Base-by-base conservation (phyloP, 2,888 invertebrate species). In the Xylota segnis region DNA sequence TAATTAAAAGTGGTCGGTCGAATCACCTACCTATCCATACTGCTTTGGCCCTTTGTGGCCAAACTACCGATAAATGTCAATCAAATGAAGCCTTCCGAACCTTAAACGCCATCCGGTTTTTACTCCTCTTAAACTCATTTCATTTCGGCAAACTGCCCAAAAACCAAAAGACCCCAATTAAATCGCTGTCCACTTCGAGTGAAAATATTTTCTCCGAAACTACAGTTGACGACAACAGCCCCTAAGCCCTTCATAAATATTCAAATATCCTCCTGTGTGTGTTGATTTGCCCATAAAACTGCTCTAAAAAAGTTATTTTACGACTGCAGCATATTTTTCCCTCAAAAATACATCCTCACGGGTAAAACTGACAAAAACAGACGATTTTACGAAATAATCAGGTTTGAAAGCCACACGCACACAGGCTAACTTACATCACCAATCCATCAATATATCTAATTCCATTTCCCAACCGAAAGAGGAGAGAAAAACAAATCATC, bases 401-500 rank as follows among this genome's bases (percentile, higher is more conserved):
- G 37, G 18, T 37, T 43, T 43, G n/a, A 0, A 43, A n/a, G 1
- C 40, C 40, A 16, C 34, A 10, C 10, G 1, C 10, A 37, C n/a
- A 29, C 18, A 12, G 9, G 4, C 18, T 2, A 29, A 12, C 27
- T 1, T 2, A 52, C 23, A 12, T 14, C 40, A 27, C 40, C 40
- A 43, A 59, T 43, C 32, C 59, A 37, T 59, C 23, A 50, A 59
- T 71, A 27, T 45, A 59, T 27, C 14, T 61, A 37, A 61, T 63
- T 68, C 54, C 37, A n/a, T 37, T 29, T 12, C 5, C 27, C 9
- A 27, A 65, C 18, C 5, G 23, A 16, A 66, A 56, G 9, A 12
- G 7, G 47, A 50, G 29, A 27, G 34, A 45, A 63, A 43, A 56
- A 79, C 71, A 61, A 71, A 56, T 71, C 47, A 47, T 70, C 58